A percentile compares a stretch with the other conserved stretches of the same genome.
phyloP scores from a whole-genome alignment of 2,888 invertebrate species.

The Agonopterix heracliana region DNA sequence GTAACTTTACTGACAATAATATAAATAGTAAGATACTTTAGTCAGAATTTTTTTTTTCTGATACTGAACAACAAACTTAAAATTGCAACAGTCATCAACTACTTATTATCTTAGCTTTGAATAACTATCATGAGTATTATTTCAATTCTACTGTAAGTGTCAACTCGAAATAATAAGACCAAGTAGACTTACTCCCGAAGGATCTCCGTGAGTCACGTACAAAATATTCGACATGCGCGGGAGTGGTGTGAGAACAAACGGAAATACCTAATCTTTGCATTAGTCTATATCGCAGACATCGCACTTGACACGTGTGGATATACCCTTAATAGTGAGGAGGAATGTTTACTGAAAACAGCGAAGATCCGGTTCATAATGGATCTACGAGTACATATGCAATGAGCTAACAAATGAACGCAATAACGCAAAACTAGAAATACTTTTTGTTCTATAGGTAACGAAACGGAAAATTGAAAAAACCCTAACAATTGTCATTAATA shows the following conservation, averaged over 20 bases:
- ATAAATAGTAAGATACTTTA: too few species aligned
- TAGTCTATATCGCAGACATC: constrained; percentile 47
- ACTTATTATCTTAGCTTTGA: too few species aligned
- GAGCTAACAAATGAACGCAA: background rate
- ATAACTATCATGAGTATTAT: too few species aligned
- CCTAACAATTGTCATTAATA: too few species aligned
- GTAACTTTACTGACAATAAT: too few species aligned
- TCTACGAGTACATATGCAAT: background rate
- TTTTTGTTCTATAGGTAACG: too few species aligned
- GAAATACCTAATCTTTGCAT: constrained; percentile 73
- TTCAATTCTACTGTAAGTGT: too few species aligned
- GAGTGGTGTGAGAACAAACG: constrained; percentile 39
- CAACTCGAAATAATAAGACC: too few species aligned
- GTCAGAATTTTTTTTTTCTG: too few species aligned
- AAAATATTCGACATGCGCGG: constrained; percentile 45
- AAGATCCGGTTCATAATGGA: constrained; percentile 2
- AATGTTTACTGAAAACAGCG: constrained; percentile 7
- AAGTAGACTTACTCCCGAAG: constrained; percentile 17
- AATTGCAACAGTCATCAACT: too few species aligned
- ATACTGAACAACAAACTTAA: too few species aligned
- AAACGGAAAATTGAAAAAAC: too few species aligned
- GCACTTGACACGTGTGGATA: constrained; percentile 49
- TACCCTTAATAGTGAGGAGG: constrained; percentile 5
- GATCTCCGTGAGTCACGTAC: constrained; percentile 36
- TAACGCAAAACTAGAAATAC: background rate